These are phyloP conservation scores for Whitmania pigra DNA, from an alignment of 1,140 invertebrate species.

Conservation along the genomic window DNA sequence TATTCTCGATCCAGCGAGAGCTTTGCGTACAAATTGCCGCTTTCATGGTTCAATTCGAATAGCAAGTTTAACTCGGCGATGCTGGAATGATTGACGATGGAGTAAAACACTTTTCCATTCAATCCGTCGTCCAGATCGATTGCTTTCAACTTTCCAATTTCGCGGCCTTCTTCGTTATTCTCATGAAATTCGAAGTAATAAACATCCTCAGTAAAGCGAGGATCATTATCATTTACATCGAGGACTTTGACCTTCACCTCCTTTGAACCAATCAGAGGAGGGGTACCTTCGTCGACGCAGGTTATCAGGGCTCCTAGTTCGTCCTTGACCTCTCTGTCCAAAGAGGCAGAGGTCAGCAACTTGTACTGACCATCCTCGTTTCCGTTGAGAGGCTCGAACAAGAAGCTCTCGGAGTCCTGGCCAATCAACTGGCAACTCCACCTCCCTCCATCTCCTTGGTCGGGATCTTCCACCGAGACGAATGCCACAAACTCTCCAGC, in stretches of 20 bases:
- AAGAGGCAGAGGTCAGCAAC: constrained; percentile 30
- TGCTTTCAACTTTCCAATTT: constrained; percentile 67
- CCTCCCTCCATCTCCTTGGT: constrained; percentile 3
- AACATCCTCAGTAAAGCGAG: constrained; percentile 71
- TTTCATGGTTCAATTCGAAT: constrained; percentile 5
- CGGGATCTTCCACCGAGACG: constrained; percentile 20
- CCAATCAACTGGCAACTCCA: neutral
- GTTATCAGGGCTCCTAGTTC: constrained; percentile 67
- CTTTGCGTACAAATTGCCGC: constrained; percentile 12
- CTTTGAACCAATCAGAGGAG: constrained; percentile 34
- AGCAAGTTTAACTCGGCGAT: neutral
- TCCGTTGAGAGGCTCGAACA: neutral
- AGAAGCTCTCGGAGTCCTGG: neutral
- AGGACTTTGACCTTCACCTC: constrained; percentile 61
- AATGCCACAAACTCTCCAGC: constrained; percentile 22
- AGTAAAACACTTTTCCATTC: constrained; percentile 18
- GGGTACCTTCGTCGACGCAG: constrained; percentile 45
- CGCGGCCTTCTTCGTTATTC: constrained; percentile 77
- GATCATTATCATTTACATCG: constrained; percentile 87
- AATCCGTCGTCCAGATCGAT: constrained; percentile 62
- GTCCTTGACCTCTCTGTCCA: constrained; percentile 71
- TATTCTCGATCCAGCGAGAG: constrained; percentile 20
- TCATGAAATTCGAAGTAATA: constrained; percentile 77
- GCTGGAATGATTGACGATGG: neutral
- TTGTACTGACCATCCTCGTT: constrained; percentile 22